Conservation (phyloP, 2,113 vertebrate genomes). For the Danionella cerebrum region DNA sequence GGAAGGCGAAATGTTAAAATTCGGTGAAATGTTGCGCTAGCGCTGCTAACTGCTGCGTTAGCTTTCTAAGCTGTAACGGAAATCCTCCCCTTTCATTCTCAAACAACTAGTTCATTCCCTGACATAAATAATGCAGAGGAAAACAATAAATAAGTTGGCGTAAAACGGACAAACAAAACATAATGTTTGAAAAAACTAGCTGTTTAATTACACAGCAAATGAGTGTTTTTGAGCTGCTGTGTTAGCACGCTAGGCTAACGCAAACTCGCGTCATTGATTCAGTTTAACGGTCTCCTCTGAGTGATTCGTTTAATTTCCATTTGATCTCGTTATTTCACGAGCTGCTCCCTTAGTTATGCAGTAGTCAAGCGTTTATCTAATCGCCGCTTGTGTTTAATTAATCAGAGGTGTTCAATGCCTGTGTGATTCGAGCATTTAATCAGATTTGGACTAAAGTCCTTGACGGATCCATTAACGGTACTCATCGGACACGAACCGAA, state of each 20-base stretch:
- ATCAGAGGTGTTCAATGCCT: not conserved
- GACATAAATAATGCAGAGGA: too few relatives aligned
- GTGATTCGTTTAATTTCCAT: not conserved
- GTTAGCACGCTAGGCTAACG: constrained; percentile 13
- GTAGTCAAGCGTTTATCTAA: not conserved
- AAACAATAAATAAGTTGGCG: too few relatives aligned
- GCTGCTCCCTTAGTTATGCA: not conserved
- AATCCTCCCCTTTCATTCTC: too few relatives aligned
- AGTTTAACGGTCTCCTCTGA: constrained; percentile 9
- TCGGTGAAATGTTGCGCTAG: not conserved
- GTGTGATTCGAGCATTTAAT: not conserved
- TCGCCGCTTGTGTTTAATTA: not conserved
- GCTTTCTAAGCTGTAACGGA: too few relatives aligned
- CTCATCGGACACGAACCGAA: not conserved
- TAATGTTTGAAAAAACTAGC: not conserved
- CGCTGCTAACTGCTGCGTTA: too few relatives aligned
- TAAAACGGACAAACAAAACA: not conserved
- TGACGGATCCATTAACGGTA: not conserved
- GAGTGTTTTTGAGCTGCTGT: not conserved
- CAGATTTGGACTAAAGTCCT: constrained; percentile 20
- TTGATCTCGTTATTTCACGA: not conserved
- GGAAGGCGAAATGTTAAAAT: not conserved
- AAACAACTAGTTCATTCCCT: too few relatives aligned
- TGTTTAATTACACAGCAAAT: not conserved
- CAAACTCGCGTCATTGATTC: not conserved